Percentiles rank a stretch among this genome's conserved stretches.
Evolutionary conservation across 2,888 invertebrate genomes (phyloP).

Genomic region (Eilema sororculum): DNA sequence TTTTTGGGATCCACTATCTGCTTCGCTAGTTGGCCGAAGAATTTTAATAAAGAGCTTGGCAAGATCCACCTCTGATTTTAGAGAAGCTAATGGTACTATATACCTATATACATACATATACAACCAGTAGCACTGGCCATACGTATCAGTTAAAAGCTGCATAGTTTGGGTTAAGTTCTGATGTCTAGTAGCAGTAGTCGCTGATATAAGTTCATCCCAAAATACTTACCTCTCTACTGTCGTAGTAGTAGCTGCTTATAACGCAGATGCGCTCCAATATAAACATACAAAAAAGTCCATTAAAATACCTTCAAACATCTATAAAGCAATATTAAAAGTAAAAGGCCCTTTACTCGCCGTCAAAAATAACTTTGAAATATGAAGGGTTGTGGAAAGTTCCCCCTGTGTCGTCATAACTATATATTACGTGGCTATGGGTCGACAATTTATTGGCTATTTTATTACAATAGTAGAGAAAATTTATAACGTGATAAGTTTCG

Average conservation of each 20-base stretch:
- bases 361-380: constrained; percentile 35
- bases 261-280: constrained; percentile 6
- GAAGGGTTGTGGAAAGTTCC: constrained; percentile 65
- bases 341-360: constrained; percentile 27
- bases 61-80: too few relatives aligned
- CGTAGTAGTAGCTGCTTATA: neutral
- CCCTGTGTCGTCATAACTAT: constrained; percentile 47
- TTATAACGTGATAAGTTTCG: constrained; percentile 82
- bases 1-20: too few relatives aligned
- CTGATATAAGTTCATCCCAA: neutral
- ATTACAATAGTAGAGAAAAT: constrained; percentile 76
- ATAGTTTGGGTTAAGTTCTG: neutral
- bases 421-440: constrained; percentile 60
- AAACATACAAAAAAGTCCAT: constrained; percentile 13
- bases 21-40: too few relatives aligned
- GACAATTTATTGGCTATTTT: constrained; percentile 84
- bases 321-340: constrained; percentile 30
- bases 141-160: neutral
- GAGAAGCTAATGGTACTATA: too few relatives aligned
- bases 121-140: too few relatives aligned
- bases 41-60: too few relatives aligned
- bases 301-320: constrained; percentile 21
- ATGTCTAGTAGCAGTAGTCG: neutral
- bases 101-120: too few relatives aligned
- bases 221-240: neutral